Conservation (phyloP, 2,797 vertebrate species). For the Sphenodon punctatus region DNA sequence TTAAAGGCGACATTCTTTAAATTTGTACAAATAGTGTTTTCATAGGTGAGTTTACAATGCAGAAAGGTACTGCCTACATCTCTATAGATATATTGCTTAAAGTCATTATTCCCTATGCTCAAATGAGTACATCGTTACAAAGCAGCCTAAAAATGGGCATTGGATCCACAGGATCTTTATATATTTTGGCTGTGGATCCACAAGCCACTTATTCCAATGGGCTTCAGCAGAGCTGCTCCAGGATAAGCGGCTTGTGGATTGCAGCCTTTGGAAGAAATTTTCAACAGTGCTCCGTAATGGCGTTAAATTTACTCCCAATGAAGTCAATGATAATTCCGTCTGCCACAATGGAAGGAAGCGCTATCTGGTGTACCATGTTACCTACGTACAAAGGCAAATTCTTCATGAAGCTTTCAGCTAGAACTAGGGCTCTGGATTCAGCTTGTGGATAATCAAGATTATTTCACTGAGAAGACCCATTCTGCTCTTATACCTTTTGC, state of each 20-base stretch:
- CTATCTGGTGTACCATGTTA: accelerated
- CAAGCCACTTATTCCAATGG: no score
- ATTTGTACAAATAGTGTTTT: constrained; percentile 72
- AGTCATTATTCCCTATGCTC: constrained; percentile 30
- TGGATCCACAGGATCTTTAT: constrained; percentile 49
- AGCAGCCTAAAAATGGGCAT: constrained; percentile 20
- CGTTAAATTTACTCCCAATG: constrained; percentile 22
- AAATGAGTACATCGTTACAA: background rate
- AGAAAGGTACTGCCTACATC: constrained; percentile 28
- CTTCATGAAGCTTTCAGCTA: background rate
- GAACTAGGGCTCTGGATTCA: background rate
- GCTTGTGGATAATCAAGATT: background rate
- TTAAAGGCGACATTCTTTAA: constrained; percentile 67
- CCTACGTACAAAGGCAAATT: background rate
- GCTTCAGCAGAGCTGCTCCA: no score
- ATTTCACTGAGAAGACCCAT: background rate
- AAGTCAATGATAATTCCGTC: constrained; percentile 23
- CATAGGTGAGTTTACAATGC: constrained; percentile 50
- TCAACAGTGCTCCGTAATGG: constrained; percentile 39
- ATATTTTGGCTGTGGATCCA: no score
- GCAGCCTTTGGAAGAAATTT: constrained; percentile 13
- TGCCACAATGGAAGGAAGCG: no score
- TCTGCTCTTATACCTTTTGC: no score
- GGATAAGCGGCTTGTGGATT: no score
- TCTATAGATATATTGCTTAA: constrained; percentile 31